These are phyloP conservation scores for Ophthalmotilapia sp. DNA, from an alignment of 2,113 vertebrate species.

Conservation along the genomic window DNA sequence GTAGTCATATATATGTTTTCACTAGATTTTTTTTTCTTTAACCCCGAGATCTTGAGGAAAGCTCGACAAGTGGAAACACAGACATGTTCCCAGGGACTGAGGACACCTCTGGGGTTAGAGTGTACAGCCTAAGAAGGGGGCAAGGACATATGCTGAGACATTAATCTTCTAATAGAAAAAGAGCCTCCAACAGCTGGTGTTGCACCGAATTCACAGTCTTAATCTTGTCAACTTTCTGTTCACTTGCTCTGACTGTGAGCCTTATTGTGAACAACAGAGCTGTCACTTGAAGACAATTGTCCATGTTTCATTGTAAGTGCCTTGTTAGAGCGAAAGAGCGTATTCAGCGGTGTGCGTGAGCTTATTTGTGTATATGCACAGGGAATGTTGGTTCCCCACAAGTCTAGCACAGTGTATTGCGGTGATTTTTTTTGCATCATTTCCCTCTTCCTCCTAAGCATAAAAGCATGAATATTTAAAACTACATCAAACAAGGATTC, in stretches of 20 bases:
- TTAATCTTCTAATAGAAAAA: conserved; percentile 50
- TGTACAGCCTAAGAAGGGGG: not conserved
- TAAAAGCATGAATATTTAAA: conserved; percentile 74
- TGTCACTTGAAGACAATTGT: conserved; percentile 18
- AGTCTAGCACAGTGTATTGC: conserved; percentile 4
- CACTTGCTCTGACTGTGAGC: conserved; percentile 15
- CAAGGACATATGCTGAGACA: conserved; percentile 34
- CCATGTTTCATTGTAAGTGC: conserved; percentile 39
- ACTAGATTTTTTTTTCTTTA: not conserved
- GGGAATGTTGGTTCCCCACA: not conserved
- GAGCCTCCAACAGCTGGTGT: conserved; percentile 42
- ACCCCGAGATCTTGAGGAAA: not conserved
- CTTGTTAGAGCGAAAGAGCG: conserved; percentile 20
- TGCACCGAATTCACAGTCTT: conserved; percentile 19
- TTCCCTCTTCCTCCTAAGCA: conserved; percentile 63
- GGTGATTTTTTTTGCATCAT: conserved; percentile 56
- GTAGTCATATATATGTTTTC: not conserved
- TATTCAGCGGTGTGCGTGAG: not conserved
- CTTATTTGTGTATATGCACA: conserved; percentile 1
- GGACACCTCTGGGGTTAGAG: conserved; percentile 20
- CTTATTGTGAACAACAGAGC: conserved; percentile 36
- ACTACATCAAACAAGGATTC: conserved; percentile 70
- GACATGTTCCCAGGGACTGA: conserved; percentile 4
- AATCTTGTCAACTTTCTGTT: conserved; percentile 56
- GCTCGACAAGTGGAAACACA: conserved; percentile 32